A percentile compares a stretch with the other conserved stretches of the same genome.
Conservation (phyloP, 1,140 invertebrate genomes). For the Pygmarrhopalites habei region DNA sequence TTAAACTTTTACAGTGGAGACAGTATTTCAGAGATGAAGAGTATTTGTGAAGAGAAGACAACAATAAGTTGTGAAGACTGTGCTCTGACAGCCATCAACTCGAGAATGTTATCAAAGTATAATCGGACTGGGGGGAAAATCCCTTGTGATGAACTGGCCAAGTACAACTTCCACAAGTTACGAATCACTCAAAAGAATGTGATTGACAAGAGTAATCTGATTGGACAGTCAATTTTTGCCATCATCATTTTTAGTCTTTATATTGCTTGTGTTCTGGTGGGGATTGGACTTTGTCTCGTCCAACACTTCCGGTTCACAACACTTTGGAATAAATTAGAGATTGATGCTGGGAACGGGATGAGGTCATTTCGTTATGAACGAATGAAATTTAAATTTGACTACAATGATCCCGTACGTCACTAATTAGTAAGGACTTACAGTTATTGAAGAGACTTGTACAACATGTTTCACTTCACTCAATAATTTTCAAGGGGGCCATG, state of each 20-base stretch:
- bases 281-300: not conserved
- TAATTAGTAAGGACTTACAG: not conserved
- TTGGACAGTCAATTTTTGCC: not conserved
- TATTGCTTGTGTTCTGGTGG: not conserved
- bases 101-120: not conserved
- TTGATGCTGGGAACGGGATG: not conserved
- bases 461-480: not conserved
- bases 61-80: conserved; percentile 2
- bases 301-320: not conserved
- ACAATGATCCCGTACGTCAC: not conserved
- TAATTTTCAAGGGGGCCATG: not conserved
- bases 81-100: not conserved
- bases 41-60: not conserved
- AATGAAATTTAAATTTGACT: not conserved
- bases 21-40: not conserved
- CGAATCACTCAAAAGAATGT: not conserved
- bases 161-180: not conserved
- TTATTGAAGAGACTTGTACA: not conserved
- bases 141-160: not conserved
- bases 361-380: not conserved
- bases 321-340: not conserved
- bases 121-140: not conserved
- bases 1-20: not conserved
- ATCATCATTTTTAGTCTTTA: not conserved
- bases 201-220: not conserved